Evolutionary conservation across 2,113 vertebrate species (phyloP), one percentile per base, ranked within the genome.

Genomic region (Onychorhynchus coronatus): DNA sequence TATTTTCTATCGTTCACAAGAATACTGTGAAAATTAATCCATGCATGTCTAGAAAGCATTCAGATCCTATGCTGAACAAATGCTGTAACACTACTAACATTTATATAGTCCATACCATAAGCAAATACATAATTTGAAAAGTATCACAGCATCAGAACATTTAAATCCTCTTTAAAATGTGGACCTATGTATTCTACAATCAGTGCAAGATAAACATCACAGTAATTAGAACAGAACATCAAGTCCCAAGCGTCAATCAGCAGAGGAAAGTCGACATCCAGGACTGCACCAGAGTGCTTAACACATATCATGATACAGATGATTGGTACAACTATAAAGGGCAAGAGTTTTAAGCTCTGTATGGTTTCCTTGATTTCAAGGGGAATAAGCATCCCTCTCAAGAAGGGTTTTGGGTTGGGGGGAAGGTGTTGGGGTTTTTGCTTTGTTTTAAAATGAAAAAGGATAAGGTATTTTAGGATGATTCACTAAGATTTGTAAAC

Each of bases 11-110:
- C 0, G 0, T 56, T 52, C 73, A 86, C 33, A 92, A 56, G 52
- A 82, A 35, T 39, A 75, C 33, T 27, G 18, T n/a, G 49, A 93
- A 49, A 93, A 91, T 53, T 70, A 92, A 94, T 62, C 46, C 44
- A 25, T 19, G 16, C 21, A 10, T 22, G 25, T 72, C 75, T 41
- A 95, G n/a, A 74, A 91, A 89, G 39, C 23, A 62, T 39, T 83
- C 21, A 28, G 39, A 73, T 68, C 46, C 30, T 24, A 25, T 7
- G 11, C 61, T 46, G 41, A 85, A 73, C 21, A 88, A 93, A 82
- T 25, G 22, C 59, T 73, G 24, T 37, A 91, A 74, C 63, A 84
- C 19, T 28, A 59, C 17, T 49, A 59, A 37, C 41, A 46, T 83
- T 95, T 85, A 83, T 20, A 30, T 6, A 85, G 55, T 59, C 16